Evolutionary conservation across 1,140 invertebrate genomes (phyloP), one percentile per base, ranked within the genome.

Genomic region (Ditylenchus dipsaci): DNA sequence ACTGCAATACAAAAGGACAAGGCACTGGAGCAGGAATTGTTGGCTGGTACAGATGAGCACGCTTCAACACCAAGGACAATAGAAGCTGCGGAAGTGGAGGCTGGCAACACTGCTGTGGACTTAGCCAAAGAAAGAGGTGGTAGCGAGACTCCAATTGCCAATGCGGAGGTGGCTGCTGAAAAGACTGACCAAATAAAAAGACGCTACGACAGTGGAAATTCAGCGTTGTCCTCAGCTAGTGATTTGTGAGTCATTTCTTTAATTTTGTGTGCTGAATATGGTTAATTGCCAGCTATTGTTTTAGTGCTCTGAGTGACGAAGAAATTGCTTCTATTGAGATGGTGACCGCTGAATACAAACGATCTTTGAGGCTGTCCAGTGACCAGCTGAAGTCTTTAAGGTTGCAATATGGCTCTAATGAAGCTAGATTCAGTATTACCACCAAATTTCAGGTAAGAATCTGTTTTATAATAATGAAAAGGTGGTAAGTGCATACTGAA

Each of bases 401-500:
- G 7, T 63, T 99, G 0, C 88, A 90, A 53, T 89, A 91, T 77
- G 95, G 95, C 33, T 88, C 90, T 76, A 99, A 99, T 85, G 93
- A 98, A 86, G 91, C 95, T 62, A 89, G 91, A 73, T 99, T 97
- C 84, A 96, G 92, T 76, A 95, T 99, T 49, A 98, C 95, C 1
- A 98, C 96, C 0, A 93, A 95, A 59, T 97, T 95, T 84, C 96
- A 99, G 85, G 95, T 75, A 53, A 53, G 13, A 43, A 1, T 21
- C 30, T n/a, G 43, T 11, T 19, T 42, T 62, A 30, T 43, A 1
- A 49, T 1, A 13, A 23, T 11, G n/a, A 23, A 45, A 23, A 56
- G 29, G 29, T 56, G 21, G 53, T 9, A 9, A n/a, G n/a, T n/a
- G n/a, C n/a, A n/a, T n/a, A n/a, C n/a, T n/a, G n/a, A n/a, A n/a